Evolutionary conservation across 2,797 vertebrate genomes (phyloP).

Genomic region (Micrastur ruficollis): DNA sequence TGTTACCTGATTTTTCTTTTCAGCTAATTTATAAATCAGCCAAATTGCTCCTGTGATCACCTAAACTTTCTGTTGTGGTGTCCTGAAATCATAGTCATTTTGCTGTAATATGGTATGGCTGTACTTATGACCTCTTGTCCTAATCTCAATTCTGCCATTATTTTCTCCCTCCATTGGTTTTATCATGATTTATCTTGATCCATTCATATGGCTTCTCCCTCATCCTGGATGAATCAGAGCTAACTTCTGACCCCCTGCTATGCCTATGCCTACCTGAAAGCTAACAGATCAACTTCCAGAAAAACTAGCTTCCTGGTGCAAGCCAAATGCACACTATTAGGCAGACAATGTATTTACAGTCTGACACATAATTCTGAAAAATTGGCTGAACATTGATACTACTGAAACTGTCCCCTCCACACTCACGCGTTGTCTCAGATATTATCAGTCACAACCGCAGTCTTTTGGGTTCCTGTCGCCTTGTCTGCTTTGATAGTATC

Average conservation of each 20-base stretch:
- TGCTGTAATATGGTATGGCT: neutral
- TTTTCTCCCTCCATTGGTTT: neutral
- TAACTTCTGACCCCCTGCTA: neutral
- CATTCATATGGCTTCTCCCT: neutral
- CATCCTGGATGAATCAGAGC: neutral
- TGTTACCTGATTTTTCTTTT: neutral
- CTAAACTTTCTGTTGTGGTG: neutral
- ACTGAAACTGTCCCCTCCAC: neutral
- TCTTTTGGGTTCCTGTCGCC: neutral
- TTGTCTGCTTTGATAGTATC: neutral
- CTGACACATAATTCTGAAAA: neutral
- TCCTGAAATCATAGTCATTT: neutral
- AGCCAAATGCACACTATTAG: neutral
- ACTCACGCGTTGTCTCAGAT: neutral
- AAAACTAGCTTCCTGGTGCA: neutral
- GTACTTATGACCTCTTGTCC: neutral
- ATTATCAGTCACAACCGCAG: neutral
- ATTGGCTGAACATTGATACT: neutral
- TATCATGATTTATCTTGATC: neutral
- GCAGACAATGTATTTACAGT: neutral
- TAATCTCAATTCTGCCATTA: neutral
- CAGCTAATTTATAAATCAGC: slow-evolving; percentile 15
- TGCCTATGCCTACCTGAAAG: neutral
- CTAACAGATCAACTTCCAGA: neutral
- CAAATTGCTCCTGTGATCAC: neutral